These are phyloP conservation scores for Ganaspis brasiliensis DNA, from an alignment of 2,888 invertebrate species.

Conservation along the genomic window DNA sequence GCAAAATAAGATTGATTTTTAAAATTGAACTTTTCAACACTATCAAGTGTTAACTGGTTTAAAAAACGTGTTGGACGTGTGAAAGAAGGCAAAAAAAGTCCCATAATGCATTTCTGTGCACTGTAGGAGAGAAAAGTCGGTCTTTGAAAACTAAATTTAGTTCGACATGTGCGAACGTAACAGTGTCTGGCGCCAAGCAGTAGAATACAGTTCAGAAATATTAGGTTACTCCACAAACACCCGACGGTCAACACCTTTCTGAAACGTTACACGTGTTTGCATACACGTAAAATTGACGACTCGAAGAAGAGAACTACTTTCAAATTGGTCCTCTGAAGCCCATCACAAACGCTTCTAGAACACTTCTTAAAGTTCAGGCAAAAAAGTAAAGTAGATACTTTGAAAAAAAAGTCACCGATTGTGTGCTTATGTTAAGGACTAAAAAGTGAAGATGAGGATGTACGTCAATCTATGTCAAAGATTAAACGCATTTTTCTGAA, in stretches of 20 bases:
- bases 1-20: background rate
- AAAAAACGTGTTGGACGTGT: slow-evolving; percentile 34
- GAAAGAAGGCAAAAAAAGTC: slow-evolving; percentile 32
- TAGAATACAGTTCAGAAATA: slow-evolving; percentile 73
- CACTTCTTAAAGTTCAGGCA: slow-evolving; percentile 14
- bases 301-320: slow-evolving; percentile 56
- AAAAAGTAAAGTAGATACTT: background rate
- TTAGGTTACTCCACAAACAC: slow-evolving; percentile 79
- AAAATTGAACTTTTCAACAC: background rate
- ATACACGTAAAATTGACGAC: slow-evolving; percentile 53
- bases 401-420: slow-evolving; percentile 4
- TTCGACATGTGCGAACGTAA: slow-evolving; percentile 70
- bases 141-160: slow-evolving; percentile 70
- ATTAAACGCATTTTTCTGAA: background rate
- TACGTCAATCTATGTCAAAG: background rate
- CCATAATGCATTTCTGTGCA: slow-evolving; percentile 20
- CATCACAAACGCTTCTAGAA: slow-evolving; percentile 40
- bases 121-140: slow-evolving; percentile 30
- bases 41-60: slow-evolving; percentile 22
- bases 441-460: slow-evolving; percentile 7
- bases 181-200: slow-evolving; percentile 75
- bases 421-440: background rate
- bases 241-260: slow-evolving; percentile 78
- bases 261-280: slow-evolving; percentile 74
- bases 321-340: slow-evolving; percentile 53